Evolutionary conservation across 2,888 invertebrate genomes (phyloP).

Genomic region (Drosophila hamatofila): DNA sequence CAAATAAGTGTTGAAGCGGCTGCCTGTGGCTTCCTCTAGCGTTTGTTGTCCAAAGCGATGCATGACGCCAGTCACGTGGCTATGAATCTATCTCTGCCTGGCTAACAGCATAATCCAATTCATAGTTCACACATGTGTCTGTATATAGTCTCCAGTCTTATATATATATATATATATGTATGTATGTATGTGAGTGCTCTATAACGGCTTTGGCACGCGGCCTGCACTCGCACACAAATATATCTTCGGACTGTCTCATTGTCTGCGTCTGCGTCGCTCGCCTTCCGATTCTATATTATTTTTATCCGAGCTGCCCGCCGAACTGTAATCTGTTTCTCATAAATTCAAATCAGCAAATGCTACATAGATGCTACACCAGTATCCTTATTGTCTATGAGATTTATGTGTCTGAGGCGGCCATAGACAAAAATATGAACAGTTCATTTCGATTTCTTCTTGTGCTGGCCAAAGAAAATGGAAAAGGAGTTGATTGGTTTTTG

Average conservation of each 20-base stretch:
- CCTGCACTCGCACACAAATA: constrained; percentile 30
- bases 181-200: neutral
- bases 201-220: constrained; percentile 61
- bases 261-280: constrained; percentile 30
- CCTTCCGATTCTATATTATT: constrained; percentile 16
- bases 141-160: neutral
- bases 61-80: constrained; percentile 51
- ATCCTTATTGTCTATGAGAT: constrained; percentile 70
- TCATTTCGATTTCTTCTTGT: constrained; percentile 46
- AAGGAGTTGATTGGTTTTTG: neutral
- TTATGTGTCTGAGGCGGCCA: constrained; percentile 79
- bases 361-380: constrained; percentile 34
- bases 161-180: neutral
- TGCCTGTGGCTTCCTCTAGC: constrained; percentile 53
- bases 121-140: neutral
- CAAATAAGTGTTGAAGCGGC: constrained; percentile 49
- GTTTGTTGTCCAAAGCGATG: constrained; percentile 60
- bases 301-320: constrained; percentile 37
- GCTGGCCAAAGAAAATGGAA: neutral
- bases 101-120: constrained; percentile 21
- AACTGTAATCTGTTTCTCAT: constrained; percentile 82
- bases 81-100: constrained; percentile 2
- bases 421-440: constrained; percentile 72
- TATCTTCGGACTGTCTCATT: constrained; percentile 33
- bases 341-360: constrained; percentile 80